Evolutionary conservation across 2,888 invertebrate species (phyloP).

Genomic region (Drosophila melanocephala): DNA sequence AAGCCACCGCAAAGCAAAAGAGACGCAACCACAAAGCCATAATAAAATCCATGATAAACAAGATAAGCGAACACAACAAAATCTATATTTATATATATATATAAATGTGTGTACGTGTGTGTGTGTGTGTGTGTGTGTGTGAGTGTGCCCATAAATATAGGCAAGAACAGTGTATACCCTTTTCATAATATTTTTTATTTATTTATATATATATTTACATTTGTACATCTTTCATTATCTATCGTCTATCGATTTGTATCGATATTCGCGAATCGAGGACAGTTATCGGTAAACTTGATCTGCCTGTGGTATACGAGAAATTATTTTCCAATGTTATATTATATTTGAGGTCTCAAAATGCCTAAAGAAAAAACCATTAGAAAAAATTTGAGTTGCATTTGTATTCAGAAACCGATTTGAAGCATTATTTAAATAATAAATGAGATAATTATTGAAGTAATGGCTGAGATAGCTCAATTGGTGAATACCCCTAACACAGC

Average conservation of each 20-base stretch:
- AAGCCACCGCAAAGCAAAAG: slow-evolving; percentile 80
- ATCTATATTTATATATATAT: slow-evolving; percentile 7
- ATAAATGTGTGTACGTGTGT: neutral
- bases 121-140: neutral
- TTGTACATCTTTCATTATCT: neutral
- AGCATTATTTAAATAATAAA: neutral
- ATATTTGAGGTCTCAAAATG: neutral
- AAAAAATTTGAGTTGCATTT: too few relatives aligned
- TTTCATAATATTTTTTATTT: neutral
- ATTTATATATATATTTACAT: neutral
- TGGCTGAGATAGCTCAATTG: neutral
- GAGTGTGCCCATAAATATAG: neutral
- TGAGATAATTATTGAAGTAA: neutral
- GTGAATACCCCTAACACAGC: neutral
- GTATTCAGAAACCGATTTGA: neutral
- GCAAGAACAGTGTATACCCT: neutral
- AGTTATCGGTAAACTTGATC: neutral
- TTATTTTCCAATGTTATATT: neutral
- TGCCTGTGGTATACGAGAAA: neutral
- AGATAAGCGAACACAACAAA: slow-evolving; percentile 72
- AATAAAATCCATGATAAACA: slow-evolving; percentile 79
- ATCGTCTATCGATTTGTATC: neutral
- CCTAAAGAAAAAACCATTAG: too few relatives aligned
- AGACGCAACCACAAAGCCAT: slow-evolving; percentile 75
- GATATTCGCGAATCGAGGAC: neutral